A percentile compares a stretch with the other conserved stretches of the same genome.
These are phyloP conservation scores for Meda fulgida DNA, from an alignment of 2,797 vertebrate genomes.

Conservation along the genomic window DNA sequence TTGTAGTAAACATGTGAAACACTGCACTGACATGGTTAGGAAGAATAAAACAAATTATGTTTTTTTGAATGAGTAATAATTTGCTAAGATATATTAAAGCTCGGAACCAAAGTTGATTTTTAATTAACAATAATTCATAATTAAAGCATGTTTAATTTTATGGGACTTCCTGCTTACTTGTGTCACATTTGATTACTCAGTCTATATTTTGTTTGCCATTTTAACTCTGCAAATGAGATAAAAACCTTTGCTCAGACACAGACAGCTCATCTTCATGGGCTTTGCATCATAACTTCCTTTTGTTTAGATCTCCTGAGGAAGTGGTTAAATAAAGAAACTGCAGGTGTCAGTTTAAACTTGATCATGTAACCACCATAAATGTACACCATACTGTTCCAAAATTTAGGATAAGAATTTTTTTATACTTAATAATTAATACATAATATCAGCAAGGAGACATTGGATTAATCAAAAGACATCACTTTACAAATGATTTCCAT, in stretches of 20 bases:
- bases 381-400: too few relatives aligned
- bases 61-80: background rate
- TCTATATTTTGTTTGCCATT: constrained; percentile 74
- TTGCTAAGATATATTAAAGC: background rate
- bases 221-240: constrained; percentile 73
- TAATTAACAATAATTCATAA: background rate
- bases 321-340: background rate
- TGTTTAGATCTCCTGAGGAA: constrained; percentile 68
- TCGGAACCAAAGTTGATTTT: background rate
- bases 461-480: background rate
- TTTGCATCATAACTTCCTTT: constrained; percentile 46
- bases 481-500: background rate
- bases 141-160: constrained; percentile 62
- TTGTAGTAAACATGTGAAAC: background rate
- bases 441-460: background rate
- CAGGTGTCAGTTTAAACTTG: background rate
- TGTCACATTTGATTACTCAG: constrained; percentile 72
- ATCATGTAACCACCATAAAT: background rate
- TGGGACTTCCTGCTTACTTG: constrained; percentile 67
- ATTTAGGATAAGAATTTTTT: too few relatives aligned
- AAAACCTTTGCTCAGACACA: constrained; percentile 70
- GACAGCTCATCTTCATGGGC: constrained; percentile 67
- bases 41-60: background rate
- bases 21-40: background rate
- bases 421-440: too few relatives aligned